Evolutionary conservation across 2,888 invertebrate genomes (phyloP), one percentile per base, ranked within the genome.

Genomic region (Saturnia japonica): DNA sequence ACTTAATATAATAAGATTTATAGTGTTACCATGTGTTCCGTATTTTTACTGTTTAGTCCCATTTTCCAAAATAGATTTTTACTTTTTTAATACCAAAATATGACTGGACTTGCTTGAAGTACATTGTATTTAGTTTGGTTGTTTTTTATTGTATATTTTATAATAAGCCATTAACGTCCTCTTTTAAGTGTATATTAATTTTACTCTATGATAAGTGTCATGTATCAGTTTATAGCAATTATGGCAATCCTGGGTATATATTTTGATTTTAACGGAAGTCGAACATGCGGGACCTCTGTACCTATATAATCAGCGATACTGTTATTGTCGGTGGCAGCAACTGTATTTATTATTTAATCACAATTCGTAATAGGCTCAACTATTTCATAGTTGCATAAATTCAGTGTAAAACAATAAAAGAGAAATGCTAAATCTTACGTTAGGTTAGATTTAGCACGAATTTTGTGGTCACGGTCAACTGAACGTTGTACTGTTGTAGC

Each of bases 381-480:
- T 80, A 78, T 79, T 81, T 80, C 73, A 72, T 72, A 76, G 80
- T 89, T 88, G 86, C 85, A 84, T 82, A 88, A 88, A 81, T 76
- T 74, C 78, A 79, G 82, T 82, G 82, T 85, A 84, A 83, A 88
- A 82, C 81, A 78, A 80, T 82, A 82, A 85, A 87, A 88, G 82
- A 84, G 79, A 85, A 88, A 85, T 87, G 80, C 78, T 12, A 77
- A 45, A 78, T 76, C 81, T 84, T 85, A 78, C 82, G 79, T 78
- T 79, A 80, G 82, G 82, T 82, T 79, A 80, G 80, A 86, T 86
- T 88, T 78, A 85, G 81, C 85, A 86, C 86, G 83, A 86, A 85
- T 83, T 84, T 84, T 83, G 86, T 88, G 88, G 90, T 88, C 90
- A 90, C 88, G 90, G 90, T 88, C 89, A 90, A 87, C 82, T 86